phyloP scores from a whole-genome alignment of 2,797 vertebrate genomes.

The Zenarchopterus dispar region DNA sequence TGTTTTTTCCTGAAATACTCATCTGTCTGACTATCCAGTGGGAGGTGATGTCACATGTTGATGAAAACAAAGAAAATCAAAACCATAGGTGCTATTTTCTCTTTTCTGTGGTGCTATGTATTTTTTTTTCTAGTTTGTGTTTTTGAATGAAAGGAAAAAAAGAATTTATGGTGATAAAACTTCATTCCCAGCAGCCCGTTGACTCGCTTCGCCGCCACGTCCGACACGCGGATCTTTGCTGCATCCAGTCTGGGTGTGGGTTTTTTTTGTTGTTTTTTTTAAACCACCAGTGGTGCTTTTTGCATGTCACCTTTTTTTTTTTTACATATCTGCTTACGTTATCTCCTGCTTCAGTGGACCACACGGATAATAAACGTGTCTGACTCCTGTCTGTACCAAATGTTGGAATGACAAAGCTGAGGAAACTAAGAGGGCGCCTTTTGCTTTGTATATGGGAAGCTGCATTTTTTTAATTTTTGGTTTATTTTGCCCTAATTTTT shows the following conservation, averaged over 20 bases:
- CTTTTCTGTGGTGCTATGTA: conserved; percentile 93
- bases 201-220: conserved; percentile 58
- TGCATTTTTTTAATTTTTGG: too few relatives aligned
- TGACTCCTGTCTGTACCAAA: conserved; percentile 39
- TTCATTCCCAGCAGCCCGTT: conserved; percentile 67
- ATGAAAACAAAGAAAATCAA: conserved; percentile 67
- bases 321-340: conserved; percentile 55
- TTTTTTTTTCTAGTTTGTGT: conserved; percentile 75
- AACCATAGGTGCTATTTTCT: conserved; percentile 91
- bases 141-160: conserved; percentile 69
- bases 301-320: conserved; percentile 66
- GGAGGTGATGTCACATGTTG: conserved; percentile 78
- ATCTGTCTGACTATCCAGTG: conserved; percentile 70
- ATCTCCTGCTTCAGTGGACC: conserved; percentile 41
- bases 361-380: conserved; percentile 22
- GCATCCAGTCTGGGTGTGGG: conserved; percentile 32
- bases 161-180: conserved; percentile 37
- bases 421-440: conserved; percentile 27
- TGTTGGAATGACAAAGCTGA: conserved; percentile 22
- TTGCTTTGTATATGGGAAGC: conserved; percentile 41
- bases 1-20: conserved; percentile 48
- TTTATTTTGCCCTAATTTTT: too few relatives aligned
- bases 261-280: conserved; percentile 10
- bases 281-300: conserved; percentile 24
- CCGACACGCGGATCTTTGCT: conserved; percentile 48